Percentiles rank a stretch among this genome's conserved stretches.
Conservation (phyloP, 2,797 vertebrate genomes). For the Myotis myotis region DNA sequence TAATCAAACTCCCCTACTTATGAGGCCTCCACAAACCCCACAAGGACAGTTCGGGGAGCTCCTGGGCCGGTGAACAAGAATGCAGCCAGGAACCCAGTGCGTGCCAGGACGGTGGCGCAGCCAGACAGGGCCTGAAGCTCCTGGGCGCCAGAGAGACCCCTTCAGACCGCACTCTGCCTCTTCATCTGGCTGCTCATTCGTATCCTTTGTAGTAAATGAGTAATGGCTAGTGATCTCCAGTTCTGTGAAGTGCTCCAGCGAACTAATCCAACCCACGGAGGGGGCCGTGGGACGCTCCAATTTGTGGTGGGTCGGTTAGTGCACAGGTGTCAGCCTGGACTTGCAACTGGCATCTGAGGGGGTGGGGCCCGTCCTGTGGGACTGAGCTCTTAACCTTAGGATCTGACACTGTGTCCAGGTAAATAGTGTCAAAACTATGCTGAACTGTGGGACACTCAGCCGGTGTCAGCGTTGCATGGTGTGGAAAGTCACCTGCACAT, state of each 20-base stretch:
- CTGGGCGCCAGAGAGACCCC: too few species aligned
- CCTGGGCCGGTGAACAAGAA: not conserved
- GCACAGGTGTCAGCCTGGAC: not conserved
- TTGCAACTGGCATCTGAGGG: not conserved
- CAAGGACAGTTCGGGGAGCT: not conserved
- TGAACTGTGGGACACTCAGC: not conserved
- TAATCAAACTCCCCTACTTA: not conserved
- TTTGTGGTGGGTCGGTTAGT: not conserved
- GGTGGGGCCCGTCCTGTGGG: not conserved
- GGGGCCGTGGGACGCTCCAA: not conserved
- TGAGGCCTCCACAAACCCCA: not conserved
- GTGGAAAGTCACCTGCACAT: not conserved
- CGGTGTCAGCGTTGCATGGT: not conserved
- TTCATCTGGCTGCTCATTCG: not conserved
- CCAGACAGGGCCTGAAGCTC: not conserved
- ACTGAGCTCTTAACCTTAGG: not conserved
- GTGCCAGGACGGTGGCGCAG: not conserved
- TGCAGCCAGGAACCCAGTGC: not conserved
- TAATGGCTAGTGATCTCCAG: not conserved
- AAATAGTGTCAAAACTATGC: not conserved
- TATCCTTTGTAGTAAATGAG: not conserved
- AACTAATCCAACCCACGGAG: not conserved
- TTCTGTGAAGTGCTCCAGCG: not conserved
- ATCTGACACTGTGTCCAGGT: not conserved
- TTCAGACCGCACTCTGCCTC: not conserved